Evolutionary conservation across 2,113 vertebrate genomes (phyloP), one percentile per base, ranked within the genome.

Genomic region (Rhinichthys klamathensis): DNA sequence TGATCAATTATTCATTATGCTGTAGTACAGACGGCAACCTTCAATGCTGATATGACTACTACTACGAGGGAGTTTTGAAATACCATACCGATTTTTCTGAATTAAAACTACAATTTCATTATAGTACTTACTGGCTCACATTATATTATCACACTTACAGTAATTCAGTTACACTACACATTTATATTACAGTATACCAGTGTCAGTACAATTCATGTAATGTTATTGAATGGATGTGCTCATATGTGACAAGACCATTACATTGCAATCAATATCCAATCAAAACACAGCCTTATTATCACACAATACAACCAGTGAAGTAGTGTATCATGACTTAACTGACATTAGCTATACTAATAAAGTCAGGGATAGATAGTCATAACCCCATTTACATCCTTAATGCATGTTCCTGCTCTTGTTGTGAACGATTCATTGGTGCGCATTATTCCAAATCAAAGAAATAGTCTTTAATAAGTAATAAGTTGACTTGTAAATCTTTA

Each of bases 181-280:
- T 63, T 80, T 80, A 13, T n/a, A 16, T 56, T 35, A 44, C 56
- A 18, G 38, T 41, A 46, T 73, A 44, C 5, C 70, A 73, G 23
- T 67, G 8, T 44, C 77, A 67, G 51, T 81, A 32, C 27, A 67
- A 81, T 81, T 41, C 32, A 81, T 81, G 79, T 69, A 81, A 65
- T 81, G 16, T 32, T 51, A 65, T 13, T 12, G 60, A 81, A 32
- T 67, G 25, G 6, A 81, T 67, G 61, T 49, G 7, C 44, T 51
- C n/a, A 41, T 23, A 49, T 44, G 16, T 69, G 79, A 32, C 79
- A 81, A 81, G 41, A 15, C 7, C 25, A 51, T 51, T 65, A 46
- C 15, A 69, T 51, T 27, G 44, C 27, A 81, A 81, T 81, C 41
- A 81, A 80, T 80, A 80, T 27, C n/a, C 38, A 80, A 67, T 81